phyloP scores from a whole-genome alignment of 2,797 vertebrate genomes.

The Nothura maculosa region DNA sequence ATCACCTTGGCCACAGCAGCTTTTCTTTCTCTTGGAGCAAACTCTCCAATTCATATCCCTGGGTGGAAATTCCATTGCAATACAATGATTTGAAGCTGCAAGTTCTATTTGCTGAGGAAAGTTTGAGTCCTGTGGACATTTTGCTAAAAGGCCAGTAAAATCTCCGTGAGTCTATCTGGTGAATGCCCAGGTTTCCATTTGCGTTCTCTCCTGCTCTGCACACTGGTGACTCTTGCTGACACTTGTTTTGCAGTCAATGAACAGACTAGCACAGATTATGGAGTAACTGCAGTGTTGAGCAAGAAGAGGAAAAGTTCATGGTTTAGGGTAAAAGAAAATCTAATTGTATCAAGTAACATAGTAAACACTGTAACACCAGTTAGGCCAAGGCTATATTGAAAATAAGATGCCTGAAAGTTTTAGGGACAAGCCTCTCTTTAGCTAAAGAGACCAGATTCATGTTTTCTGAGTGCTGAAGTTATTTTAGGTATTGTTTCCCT shows the following conservation, averaged over 20 bases:
- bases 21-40: not conserved
- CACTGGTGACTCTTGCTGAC: not conserved
- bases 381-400: not conserved
- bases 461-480: not conserved
- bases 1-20: not conserved
- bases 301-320: slow-evolving; percentile 49
- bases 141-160: slow-evolving; percentile 45
- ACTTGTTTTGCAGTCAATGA: not conserved
- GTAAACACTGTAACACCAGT: not conserved
- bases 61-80: slow-evolving; percentile 49
- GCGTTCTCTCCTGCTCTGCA: not conserved
- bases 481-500: not conserved
- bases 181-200: slow-evolving; percentile 23
- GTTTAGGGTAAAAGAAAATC: slow-evolving; percentile 9
- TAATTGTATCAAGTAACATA: slow-evolving; percentile 39
- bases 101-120: slow-evolving; percentile 39
- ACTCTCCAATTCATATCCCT: not conserved
- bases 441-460: not conserved
- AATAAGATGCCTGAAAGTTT: slow-evolving; percentile 5
- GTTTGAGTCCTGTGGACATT: slow-evolving; percentile 25
- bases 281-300: slow-evolving; percentile 46
- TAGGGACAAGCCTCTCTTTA: not conserved
- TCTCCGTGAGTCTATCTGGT: slow-evolving; percentile 39
- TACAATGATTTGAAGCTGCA: slow-evolving; percentile 2
- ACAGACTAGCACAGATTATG: slow-evolving; percentile 31